Evolutionary conservation across 2,113 vertebrate genomes (phyloP), one percentile per base, ranked within the genome.

Genomic region (Cygnus atratus): DNA sequence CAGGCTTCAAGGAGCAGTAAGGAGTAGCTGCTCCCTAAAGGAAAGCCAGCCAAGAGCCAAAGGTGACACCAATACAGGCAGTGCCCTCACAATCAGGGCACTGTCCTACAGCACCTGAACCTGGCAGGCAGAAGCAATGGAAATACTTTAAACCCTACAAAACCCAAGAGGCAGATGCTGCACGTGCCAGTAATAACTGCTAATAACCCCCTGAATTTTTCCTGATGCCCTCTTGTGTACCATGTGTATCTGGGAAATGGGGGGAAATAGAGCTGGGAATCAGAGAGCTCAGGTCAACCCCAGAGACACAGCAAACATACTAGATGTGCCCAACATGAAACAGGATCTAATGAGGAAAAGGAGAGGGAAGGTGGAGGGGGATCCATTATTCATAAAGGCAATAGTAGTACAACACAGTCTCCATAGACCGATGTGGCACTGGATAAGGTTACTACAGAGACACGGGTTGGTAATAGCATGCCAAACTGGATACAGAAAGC

Each of bases 331-430:
- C 73, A 70, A 37, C 46, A n/a, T 82, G 96, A 96, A 96, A 93
- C 6, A 28, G 66, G 91, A 94, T 93, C 93, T 86, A 93, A 66
- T 41, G 43, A 80, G 55, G 54, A 87, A 87, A 66, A 84, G 58
- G 58, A 94, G 84, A 94, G 66, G 70, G 84, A 91, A 90, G 71
- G 70, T 85, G 48, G 76, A 95, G 48, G 20, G 39, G 43, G 35
- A 93, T 95, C 35, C 80, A 96, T 97, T 96, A 96, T 96, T 96
- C 61, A 96, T 90, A 61, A 95, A 84, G 77, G 95, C 88, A 84
- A 83, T 57, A 79, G 91, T 67, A 95, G 80, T 67, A 89, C 83
- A 84, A 66, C 65, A 63, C 61, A 79, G 70, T 70, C 67, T 84
- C 65, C 54, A 68, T 54, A 78, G 95, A 91, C 90, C 92, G 88